Conservation (phyloP, 2,888 invertebrate species). For the Alviniconcha strummeri region DNA sequence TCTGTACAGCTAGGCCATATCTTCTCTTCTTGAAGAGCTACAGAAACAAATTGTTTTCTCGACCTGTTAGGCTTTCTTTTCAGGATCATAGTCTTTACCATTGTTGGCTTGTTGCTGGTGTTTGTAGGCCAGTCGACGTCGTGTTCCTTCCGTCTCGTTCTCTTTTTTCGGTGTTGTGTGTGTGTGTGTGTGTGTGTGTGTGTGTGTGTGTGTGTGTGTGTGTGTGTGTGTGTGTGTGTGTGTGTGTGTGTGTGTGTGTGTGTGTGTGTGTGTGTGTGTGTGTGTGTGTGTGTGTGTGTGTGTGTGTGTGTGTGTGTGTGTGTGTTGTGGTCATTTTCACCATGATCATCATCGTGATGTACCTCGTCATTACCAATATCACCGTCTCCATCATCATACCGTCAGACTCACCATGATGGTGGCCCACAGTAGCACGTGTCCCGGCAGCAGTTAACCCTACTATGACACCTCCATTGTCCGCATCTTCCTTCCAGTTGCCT, state of each 20-base stretch:
- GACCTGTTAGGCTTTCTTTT: not conserved
- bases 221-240: not conserved
- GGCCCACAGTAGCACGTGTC: too few species aligned
- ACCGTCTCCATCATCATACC: not conserved
- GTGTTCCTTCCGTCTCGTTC: not conserved
- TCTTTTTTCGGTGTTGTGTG: too few species aligned
- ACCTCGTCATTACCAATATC: not conserved
- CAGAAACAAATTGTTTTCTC: too few species aligned
- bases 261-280: slow-evolving; percentile 9
- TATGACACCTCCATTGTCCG: too few species aligned
- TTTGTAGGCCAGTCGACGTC: too few species aligned
- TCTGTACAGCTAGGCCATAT: too few species aligned
- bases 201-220: not conserved
- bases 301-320: not conserved
- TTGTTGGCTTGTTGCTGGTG: not conserved
- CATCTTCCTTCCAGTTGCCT: slow-evolving; percentile 79
- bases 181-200: not conserved
- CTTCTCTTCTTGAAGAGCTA: too few species aligned
- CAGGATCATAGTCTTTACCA: not conserved
- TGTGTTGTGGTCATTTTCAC: not conserved
- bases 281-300: slow-evolving; percentile 7
- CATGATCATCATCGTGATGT: not conserved
- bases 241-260: slow-evolving; percentile 5
- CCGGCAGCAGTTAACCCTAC: not conserved
- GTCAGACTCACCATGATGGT: not conserved